phyloP scores from a whole-genome alignment of 2,113 vertebrate species.

The Lampris megalopsis region DNA sequence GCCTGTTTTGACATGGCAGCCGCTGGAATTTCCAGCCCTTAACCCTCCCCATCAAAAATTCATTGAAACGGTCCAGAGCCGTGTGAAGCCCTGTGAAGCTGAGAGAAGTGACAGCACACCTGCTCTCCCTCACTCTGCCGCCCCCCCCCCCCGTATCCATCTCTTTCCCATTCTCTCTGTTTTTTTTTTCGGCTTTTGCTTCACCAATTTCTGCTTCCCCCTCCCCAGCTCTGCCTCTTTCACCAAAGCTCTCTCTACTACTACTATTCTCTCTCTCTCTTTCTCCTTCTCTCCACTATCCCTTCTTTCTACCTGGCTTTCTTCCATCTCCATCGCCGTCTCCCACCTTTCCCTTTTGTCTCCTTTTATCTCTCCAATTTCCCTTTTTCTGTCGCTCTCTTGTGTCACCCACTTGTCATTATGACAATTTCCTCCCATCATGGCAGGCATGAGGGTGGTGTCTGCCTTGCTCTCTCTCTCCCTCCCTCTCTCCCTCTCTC shows the following conservation, averaged over 20 bases:
- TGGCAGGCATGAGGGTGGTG: constrained; percentile 58
- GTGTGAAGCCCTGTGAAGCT: constrained; percentile 43
- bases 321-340: neutral
- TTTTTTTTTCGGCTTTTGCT: constrained; percentile 65
- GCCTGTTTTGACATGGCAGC: constrained; percentile 65
- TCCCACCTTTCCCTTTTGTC: constrained; percentile 16
- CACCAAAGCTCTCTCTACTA: constrained; percentile 55
- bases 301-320: constrained; percentile 27
- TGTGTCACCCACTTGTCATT: constrained; percentile 63
- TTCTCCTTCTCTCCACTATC: constrained; percentile 30
- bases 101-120: constrained; percentile 37
- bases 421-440: constrained; percentile 76
- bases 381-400: too few species aligned
- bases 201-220: constrained; percentile 22
- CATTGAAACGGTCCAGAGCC: constrained; percentile 72
- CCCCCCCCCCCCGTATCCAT: too few species aligned
- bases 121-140: constrained; percentile 54
- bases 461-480: too few species aligned
- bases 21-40: constrained; percentile 63
- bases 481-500: too few species aligned
- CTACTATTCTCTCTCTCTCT: constrained; percentile 55
- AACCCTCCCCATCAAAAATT: constrained; percentile 75
- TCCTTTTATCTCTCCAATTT: constrained; percentile 72
- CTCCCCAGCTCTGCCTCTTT: constrained; percentile 44
- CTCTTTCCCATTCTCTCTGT: constrained; percentile 59